Evolutionary conservation across 1,140 invertebrate genomes (phyloP), one percentile per base, ranked within the genome.

Genomic region (Neelides sp.): DNA sequence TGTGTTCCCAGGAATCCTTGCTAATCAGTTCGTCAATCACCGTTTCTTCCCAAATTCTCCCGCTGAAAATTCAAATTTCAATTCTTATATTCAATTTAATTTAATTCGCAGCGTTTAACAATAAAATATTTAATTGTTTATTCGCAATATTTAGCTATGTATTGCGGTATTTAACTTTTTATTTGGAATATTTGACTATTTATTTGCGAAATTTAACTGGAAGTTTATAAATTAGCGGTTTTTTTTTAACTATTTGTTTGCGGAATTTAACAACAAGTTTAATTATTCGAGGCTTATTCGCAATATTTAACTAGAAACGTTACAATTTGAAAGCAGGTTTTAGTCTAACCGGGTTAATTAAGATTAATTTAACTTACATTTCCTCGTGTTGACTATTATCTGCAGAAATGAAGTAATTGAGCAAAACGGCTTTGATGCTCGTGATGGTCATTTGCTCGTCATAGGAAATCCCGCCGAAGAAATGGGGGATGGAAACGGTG

Each of bases 341-440:
- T n/a, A n/a, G 36, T 46, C 17, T 47, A 27, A 27, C 30, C 42
- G 8, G 30, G 24, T 20, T 13, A 5, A 3, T 23, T 5, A 20
- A 4, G 7, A 40, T 10, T 40, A 22, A 37, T 12, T 17, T 28
- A 48, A 65, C 72, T 77, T 65, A 88, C 83, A 80, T 78, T 52
- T 74, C 73, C 64, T 86, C 77, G 57, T 85, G 79, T 42, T 78
- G 71, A 57, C 79, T 77, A 28, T 72, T 82, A 58, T 87, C 83
- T 1, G 80, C 82, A 19, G 78, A 79, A 8, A 85, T 71, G 64
- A 89, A 91, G 68, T 90, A 91, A 1, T 82, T 83, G 23, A 91
- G 70, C 62, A 87, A 85, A 1, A 89, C 73, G 0, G 85, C 81
- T 1, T 83, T 82, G 1, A 85, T 83, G 8, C 78, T 79, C 17